Base-by-base conservation (phyloP, 2,888 invertebrate species). In the Merodon equestris region DNA sequence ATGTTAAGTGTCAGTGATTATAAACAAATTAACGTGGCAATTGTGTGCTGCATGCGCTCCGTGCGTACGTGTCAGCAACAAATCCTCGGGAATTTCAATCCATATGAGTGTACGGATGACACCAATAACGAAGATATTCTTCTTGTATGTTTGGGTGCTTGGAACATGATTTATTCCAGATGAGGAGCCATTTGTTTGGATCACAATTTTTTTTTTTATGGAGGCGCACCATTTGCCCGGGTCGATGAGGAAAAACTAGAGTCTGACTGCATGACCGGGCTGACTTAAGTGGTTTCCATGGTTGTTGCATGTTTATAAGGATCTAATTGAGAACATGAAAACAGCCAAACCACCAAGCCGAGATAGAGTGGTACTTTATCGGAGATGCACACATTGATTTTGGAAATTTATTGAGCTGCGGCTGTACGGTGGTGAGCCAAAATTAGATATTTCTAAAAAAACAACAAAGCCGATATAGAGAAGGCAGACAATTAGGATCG, bases 1-100 rank as follows among this genome's bases (percentile, higher is more conserved):
- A 60, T 77, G 77, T 77, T 77, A 77, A 77, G 77, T 77, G 77
- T 72, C 77, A 77, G 77, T 77, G 77, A 77, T 77, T 77, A 77
- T 77, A 77, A 77, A 77, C 77, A 77, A 77, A 77, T 73, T 77
- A 77, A 77, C 77, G 67, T 77, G 77, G 67, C 77, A 72, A 77
- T 72, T 72, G 72, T 27, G 7, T 72, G 63, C 67, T 63, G 57
- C 57, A 50, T 56, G 58, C 27, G 27, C 27, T 27, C 61, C 67
- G 56, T 71, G 71, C 72, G 71, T 77, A 66, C 66, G 66, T 61
- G 50, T 50, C 66, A 50, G 71, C 38, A 60, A 60, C 58, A 48
- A 48, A 67, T 40, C 27, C 27, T 27, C 3, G 7, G 27, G 27
- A 27, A 27, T 27, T 27, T 27, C 27, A 27, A 38, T 40, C 40